Percentiles rank a stretch among this genome's conserved stretches.
These are phyloP conservation scores for Parthenolecanium corni DNA, from an alignment of 2,888 invertebrate genomes.

Conservation along the genomic window DNA sequence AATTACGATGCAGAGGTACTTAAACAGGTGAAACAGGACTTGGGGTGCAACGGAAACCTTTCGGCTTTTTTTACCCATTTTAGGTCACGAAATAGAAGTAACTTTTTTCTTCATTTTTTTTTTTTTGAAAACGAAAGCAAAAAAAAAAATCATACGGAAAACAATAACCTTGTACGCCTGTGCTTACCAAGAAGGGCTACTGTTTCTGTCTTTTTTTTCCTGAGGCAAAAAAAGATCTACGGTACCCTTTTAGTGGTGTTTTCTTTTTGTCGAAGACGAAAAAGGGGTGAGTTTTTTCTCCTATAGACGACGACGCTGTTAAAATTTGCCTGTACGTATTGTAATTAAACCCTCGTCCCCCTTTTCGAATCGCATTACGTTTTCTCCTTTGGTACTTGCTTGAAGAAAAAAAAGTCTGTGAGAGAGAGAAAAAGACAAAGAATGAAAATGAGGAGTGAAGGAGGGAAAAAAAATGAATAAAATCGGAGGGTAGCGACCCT, in stretches of 20 bases:
- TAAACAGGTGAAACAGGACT: slow-evolving; percentile 4
- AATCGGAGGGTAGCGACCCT: slow-evolving; percentile 27
- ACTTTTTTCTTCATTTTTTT: background rate
- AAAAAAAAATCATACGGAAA: background rate
- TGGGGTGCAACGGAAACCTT: background rate
- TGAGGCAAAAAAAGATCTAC: background rate
- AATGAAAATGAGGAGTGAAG: too few relatives aligned
- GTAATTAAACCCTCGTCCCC: slow-evolving; percentile 20
- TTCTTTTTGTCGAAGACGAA: background rate
- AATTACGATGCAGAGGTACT: slow-evolving; percentile 6
- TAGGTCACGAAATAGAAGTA: background rate
- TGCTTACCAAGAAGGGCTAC: slow-evolving; percentile 7
- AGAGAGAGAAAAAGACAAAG: too few relatives aligned
- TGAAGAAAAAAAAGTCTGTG: background rate
- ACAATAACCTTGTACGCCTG: background rate
- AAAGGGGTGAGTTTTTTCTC: background rate
- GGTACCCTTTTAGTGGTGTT: background rate
- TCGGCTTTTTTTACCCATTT: background rate
- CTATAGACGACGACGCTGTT: background rate
- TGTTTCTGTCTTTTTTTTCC: background rate
- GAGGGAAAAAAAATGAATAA: background rate
- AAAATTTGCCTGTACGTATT: slow-evolving; percentile 5
- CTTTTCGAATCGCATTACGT: background rate
- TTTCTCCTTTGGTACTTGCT: background rate
- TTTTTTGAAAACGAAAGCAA: background rate